Percentiles rank a stretch among this genome's conserved stretches.
These are phyloP conservation scores for Zeuzera pyrina DNA, from an alignment of 2,888 invertebrate species.

Conservation along the genomic window DNA sequence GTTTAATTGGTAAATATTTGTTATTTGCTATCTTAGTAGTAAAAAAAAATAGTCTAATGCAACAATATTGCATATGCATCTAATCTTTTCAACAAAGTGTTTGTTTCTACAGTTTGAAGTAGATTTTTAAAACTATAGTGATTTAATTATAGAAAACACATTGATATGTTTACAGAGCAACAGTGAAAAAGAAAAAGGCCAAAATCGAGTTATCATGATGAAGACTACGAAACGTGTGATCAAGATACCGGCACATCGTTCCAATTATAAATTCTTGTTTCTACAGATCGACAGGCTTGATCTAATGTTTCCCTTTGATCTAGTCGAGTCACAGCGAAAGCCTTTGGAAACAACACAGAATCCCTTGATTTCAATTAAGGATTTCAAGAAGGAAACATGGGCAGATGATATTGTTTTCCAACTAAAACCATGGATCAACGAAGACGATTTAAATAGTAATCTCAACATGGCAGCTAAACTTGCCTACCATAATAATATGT, in stretches of 20 bases:
- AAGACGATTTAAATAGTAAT: conserved; percentile 34
- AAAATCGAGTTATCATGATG: conserved; percentile 76
- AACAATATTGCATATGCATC: too few species aligned
- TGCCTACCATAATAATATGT: conserved; percentile 44
- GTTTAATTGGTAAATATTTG: too few species aligned
- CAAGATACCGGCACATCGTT: conserved; percentile 70
- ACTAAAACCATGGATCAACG: conserved; percentile 49
- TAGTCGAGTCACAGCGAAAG: conserved; percentile 36
- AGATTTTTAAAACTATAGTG: too few species aligned
- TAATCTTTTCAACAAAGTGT: too few species aligned
- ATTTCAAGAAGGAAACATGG: conserved; percentile 55
- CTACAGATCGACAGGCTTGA: conserved; percentile 52
- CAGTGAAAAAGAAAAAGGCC: conserved; percentile 70
- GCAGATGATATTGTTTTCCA: conserved; percentile 47
- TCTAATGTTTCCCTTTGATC: conserved; percentile 54
- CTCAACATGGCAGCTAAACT: conserved; percentile 56
- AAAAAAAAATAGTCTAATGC: too few species aligned
- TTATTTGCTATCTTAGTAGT: too few species aligned
- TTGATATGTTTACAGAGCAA: conserved; percentile 62
- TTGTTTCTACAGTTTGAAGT: too few species aligned
- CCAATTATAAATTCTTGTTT: conserved; percentile 50
- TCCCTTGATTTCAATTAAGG: conserved; percentile 38
- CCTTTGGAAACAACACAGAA: conserved; percentile 40
- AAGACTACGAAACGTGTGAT: conserved; percentile 82
- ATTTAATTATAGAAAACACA: too few species aligned